These are phyloP conservation scores for Caenorhabditis macrosperma DNA, from an alignment of 2,888 invertebrate genomes.

Conservation along the genomic window DNA sequence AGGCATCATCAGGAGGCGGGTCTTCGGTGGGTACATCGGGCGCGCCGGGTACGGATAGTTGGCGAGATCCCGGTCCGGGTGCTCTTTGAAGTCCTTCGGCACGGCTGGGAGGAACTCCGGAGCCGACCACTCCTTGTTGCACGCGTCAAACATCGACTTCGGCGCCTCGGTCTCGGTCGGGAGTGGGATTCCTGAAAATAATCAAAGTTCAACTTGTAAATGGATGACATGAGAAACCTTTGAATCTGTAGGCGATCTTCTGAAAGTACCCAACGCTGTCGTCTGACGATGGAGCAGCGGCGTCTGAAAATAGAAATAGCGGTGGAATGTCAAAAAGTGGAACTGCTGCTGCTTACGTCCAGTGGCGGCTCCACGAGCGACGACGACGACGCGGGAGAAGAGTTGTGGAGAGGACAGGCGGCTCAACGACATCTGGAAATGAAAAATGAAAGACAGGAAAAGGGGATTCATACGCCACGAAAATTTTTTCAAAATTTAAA, in stretches of 20 bases:
- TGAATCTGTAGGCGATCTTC: conserved; percentile 58
- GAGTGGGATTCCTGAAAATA: conserved; percentile 68
- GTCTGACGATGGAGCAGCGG: conserved; percentile 20
- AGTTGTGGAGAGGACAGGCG: conserved; percentile 43
- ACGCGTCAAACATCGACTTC: conserved; percentile 78
- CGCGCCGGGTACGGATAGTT: conserved; percentile 88
- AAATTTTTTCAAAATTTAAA: not conserved
- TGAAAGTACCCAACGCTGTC: conserved; percentile 40
- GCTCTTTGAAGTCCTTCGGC: conserved; percentile 81
- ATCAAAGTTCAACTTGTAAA: not conserved
- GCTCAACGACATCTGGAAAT: conserved; percentile 56
- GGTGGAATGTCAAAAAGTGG: not conserved
- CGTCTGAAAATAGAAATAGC: conserved; percentile 17
- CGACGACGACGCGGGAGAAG: conserved; percentile 26
- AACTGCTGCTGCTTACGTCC: conserved; percentile 19
- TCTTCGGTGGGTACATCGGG: conserved; percentile 85
- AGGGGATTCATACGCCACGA: not conserved
- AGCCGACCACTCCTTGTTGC: conserved; percentile 76
- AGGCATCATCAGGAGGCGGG: conserved; percentile 91
- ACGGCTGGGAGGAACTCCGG: conserved; percentile 75
- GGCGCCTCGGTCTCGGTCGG: conserved; percentile 72
- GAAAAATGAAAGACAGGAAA: not conserved
- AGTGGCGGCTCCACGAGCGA: conserved; percentile 33
- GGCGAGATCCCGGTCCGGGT: conserved; percentile 85
- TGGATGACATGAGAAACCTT: conserved; percentile 6